Evolutionary conservation across 1,140 invertebrate genomes (phyloP).

Genomic region (Samia ricini): DNA sequence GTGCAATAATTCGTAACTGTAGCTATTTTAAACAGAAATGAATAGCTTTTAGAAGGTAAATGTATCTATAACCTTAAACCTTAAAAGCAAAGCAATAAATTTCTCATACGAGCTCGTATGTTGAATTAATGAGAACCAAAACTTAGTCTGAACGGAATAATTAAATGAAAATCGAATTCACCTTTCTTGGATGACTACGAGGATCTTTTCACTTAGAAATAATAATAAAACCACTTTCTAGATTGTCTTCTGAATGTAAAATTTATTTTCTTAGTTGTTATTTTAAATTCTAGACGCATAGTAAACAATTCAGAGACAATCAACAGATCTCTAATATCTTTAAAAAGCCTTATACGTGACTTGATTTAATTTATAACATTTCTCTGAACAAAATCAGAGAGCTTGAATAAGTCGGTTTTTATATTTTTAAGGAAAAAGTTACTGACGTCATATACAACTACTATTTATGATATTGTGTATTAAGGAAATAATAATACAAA

Average conservation of each 20-base stretch:
- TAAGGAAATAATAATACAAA: too few relatives aligned
- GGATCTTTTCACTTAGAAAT: constrained; percentile 1
- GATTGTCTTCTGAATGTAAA: constrained; percentile 3
- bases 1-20: too few relatives aligned
- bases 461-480: too few relatives aligned
- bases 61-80: not conserved
- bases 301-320: not conserved
- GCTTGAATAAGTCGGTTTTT: too few relatives aligned
- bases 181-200: constrained; percentile 3
- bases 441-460: too few relatives aligned
- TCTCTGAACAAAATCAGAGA: too few relatives aligned
- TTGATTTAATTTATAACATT: not conserved
- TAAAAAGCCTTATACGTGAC: not conserved
- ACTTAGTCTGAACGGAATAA: not conserved
- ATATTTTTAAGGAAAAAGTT: too few relatives aligned
- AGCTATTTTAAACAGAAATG: not conserved
- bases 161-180: not conserved
- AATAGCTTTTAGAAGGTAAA: not conserved
- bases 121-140: constrained; percentile 5
- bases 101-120: not conserved
- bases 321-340: constrained; percentile 1
- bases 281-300: not conserved
- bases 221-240: constrained; percentile 12
- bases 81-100: not conserved
- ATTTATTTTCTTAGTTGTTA: not conserved